Base-by-base conservation (phyloP, 2,797 vertebrate genomes). In the Cossypha heuglini region DNA sequence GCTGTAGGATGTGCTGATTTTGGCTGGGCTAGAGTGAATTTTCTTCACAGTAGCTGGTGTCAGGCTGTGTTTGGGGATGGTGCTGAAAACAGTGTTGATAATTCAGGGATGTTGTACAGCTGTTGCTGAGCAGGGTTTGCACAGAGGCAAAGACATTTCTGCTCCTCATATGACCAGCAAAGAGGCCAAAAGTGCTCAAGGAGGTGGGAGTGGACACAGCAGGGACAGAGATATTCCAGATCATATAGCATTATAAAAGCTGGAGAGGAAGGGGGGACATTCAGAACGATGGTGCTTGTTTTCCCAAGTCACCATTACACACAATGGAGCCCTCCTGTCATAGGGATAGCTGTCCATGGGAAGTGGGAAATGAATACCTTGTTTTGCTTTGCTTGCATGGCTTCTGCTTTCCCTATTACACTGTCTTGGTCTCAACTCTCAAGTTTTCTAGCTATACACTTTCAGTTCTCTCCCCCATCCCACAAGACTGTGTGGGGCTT, bases 311-410 rank as follows among this genome's bases (percentile, higher is more conserved):
- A 58, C 38, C 15, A 40, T 24, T 35, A 46, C 17, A 69, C 12
- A 43, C 9, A 51, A 7, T 5, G 4, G 31, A 86, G 18, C 31
- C 13, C 31, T 71, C 16, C 35, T 37, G 59, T 19, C 0, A 0
- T 9, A 20, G 31, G 37, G 16, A 43, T 9, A 49, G 52, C 5
- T 48, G 28, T 26, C 46, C 22, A 15, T 6, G 40, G 33, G 6
- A 71, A 59, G 8, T 19, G 12, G 24, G 17, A 16, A 81, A 71
- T 22, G 0, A 81, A 48, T 16, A 24, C 19, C 19, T 35, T 58
- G 51, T 63, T 51, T 51, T 71, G 38, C 52, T 61, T 85, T 8
- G 9, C 74, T 68, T 62, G 21, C 18, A 10, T 62, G 48, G 24
- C 37, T 76, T 81, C 55, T 71, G 45, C 51, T 48, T 82, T 76